phyloP scores from a whole-genome alignment of 2,797 vertebrate genomes.

The Ctenosaura bakeri region DNA sequence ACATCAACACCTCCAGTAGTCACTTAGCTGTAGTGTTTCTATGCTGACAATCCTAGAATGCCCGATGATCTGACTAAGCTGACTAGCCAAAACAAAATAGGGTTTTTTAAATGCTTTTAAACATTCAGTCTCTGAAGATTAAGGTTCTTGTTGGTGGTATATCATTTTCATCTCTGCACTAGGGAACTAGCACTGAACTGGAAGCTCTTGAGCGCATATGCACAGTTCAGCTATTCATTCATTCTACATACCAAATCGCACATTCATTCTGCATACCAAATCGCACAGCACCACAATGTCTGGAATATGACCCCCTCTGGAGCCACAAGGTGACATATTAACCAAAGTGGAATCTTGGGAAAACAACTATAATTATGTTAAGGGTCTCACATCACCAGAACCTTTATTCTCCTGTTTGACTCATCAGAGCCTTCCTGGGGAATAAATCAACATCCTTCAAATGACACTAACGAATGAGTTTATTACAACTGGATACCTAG shows the following conservation, averaged over 20 bases:
- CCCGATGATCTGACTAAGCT: not conserved
- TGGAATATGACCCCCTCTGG: constrained; percentile 60
- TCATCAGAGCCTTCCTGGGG: constrained; percentile 31
- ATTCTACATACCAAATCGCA: constrained; percentile 46
- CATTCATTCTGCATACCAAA: constrained; percentile 43
- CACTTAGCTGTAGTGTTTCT: too few species aligned
- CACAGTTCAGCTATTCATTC: constrained; percentile 37
- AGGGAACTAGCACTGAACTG: not conserved
- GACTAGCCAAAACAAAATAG: not conserved
- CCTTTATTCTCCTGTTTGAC: constrained; percentile 59
- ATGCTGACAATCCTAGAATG: not conserved
- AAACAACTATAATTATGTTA: constrained; percentile 53
- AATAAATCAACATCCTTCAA: constrained; percentile 37
- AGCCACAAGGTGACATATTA: constrained; percentile 77
- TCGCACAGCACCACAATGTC: constrained; percentile 33
- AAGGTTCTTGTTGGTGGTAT: not conserved
- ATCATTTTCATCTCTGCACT: not conserved
- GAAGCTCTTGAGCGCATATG: not conserved
- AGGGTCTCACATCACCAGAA: constrained; percentile 11
- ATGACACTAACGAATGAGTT: constrained; percentile 47
- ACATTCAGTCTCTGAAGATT: not conserved
- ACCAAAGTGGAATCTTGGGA: constrained; percentile 60
- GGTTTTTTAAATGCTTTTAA: not conserved
- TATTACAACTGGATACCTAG: constrained; percentile 22
- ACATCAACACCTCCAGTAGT: too few species aligned